These are phyloP conservation scores for Amblyopsis rosae DNA, from an alignment of 2,113 vertebrate species.

Conservation along the genomic window DNA sequence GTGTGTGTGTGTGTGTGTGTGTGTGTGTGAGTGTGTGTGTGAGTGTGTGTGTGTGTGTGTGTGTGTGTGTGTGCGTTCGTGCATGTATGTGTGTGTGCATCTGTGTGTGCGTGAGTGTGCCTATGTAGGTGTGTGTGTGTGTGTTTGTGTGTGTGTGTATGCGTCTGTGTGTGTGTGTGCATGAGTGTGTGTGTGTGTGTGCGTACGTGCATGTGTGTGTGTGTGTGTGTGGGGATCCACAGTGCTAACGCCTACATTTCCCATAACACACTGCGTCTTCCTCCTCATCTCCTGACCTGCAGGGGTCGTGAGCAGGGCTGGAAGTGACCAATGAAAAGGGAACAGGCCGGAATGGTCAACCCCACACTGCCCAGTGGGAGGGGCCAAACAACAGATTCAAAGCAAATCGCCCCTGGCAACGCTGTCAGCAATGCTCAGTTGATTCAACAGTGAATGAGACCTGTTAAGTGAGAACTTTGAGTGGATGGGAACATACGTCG, in stretches of 20 bases:
- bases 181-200: not conserved
- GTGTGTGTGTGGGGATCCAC: not conserved
- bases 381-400: conserved; percentile 43
- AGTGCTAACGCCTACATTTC: conserved; percentile 52
- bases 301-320: conserved; percentile 31
- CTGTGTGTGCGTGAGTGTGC: not conserved
- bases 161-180: too few species aligned
- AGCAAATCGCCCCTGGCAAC: conserved; percentile 26
- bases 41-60: not conserved
- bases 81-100: not conserved
- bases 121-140: not conserved
- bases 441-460: conserved; percentile 53
- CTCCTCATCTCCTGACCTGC: conserved; percentile 53
- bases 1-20: not conserved
- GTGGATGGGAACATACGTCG: conserved; percentile 42
- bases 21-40: not conserved
- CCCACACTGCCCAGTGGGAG: conserved; percentile 25
- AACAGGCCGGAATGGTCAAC: conserved; percentile 13
- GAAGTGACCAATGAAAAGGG: conserved; percentile 10
- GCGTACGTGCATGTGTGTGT: not conserved
- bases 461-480: conserved; percentile 22
- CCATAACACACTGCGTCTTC: conserved; percentile 53
- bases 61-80: too few species aligned
- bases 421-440: conserved; percentile 63
- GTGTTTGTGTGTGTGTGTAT: too few species aligned